Evolutionary conservation across 2,888 invertebrate genomes (phyloP).

Genomic region (Melinaea marsaeus): DNA sequence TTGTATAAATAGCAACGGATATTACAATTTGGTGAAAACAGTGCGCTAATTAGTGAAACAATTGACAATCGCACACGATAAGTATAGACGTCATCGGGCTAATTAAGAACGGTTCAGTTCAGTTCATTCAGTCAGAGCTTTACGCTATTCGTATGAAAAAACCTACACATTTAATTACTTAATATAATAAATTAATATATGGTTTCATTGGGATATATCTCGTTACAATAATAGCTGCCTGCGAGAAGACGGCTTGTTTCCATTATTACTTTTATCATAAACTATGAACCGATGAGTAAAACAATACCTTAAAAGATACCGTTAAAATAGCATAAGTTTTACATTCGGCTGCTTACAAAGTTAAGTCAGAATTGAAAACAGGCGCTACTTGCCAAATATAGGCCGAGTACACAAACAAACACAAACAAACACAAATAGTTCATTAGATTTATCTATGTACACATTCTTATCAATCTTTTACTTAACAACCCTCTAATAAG

Average conservation of each 20-base stretch:
- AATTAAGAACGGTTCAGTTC: constrained; percentile 40
- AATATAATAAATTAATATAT: constrained; percentile 32
- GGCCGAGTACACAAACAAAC: constrained; percentile 64
- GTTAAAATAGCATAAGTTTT: constrained; percentile 26
- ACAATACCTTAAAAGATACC: constrained; percentile 11
- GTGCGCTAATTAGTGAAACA: too few species aligned
- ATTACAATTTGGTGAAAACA: too few species aligned
- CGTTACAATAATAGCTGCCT: constrained; percentile 60
- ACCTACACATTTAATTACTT: constrained; percentile 36
- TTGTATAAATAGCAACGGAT: not conserved
- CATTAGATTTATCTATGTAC: constrained; percentile 61
- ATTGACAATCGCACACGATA: not conserved
- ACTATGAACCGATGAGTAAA: constrained; percentile 3
- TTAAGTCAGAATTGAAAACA: constrained; percentile 28
- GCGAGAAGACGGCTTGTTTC: constrained; percentile 50
- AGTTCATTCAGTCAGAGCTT: constrained; percentile 54
- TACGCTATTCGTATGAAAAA: constrained; percentile 46
- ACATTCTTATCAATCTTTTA: constrained; percentile 57
- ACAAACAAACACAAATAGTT: constrained; percentile 54
- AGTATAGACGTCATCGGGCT: constrained; percentile 57
- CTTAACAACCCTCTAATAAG: constrained; percentile 67
- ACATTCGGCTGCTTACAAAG: constrained; percentile 25
- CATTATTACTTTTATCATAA: constrained; percentile 18
- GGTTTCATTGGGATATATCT: constrained; percentile 25
- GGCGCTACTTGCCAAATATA: constrained; percentile 51